Base-by-base conservation (phyloP, 1,140 invertebrate species). In the Lerema accius region DNA sequence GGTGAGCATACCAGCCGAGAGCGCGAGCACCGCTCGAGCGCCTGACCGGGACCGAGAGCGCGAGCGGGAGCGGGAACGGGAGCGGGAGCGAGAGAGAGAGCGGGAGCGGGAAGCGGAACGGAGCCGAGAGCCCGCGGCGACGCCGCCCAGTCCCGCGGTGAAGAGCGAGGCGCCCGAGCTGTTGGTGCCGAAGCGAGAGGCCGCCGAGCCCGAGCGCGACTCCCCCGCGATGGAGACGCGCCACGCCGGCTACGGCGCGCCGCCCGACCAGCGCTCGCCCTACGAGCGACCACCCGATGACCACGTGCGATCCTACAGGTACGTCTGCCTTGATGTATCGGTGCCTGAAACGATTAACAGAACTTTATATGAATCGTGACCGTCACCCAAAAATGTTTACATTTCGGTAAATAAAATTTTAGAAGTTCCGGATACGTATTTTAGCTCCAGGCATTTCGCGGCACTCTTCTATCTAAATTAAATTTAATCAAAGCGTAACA, bases 161-260 rank as follows among this genome's bases (percentile, higher is more conserved):
- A 90, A 91, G 58, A 78, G 91, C 59, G 89, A 92, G 65, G 84
- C 89, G 40, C 92, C 92, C 77, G 93, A 94, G 50, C 85, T 95
- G 63, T 84, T 95, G 58, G 93, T 95, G 43, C 94, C 94, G 0
- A 95, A 95, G 87, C 92, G 93, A 48, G 89, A 92, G 73, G 87
- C 90, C 63, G 92, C 92, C 76, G 83, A 94, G 61, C 81, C 94
- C 65, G 92, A 94, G 63, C 94, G 94, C 26, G 95, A 95, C 84
- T 96, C 95, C 5, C 95, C 95, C 11, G 94, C 93, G 71, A 94
- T 95, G 93, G 95, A 95, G 76, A 92, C 94, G 56, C 91, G 92
- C 80, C 86, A 91, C 75, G 92, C 74, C 67, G 91, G 86, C 69
- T 93, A 93, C 84, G 90, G 85, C 73, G 88, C 92, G 82, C 92